Evolutionary conservation across 1,140 invertebrate species (phyloP).

Genomic region (Conus ventricosus): DNA sequence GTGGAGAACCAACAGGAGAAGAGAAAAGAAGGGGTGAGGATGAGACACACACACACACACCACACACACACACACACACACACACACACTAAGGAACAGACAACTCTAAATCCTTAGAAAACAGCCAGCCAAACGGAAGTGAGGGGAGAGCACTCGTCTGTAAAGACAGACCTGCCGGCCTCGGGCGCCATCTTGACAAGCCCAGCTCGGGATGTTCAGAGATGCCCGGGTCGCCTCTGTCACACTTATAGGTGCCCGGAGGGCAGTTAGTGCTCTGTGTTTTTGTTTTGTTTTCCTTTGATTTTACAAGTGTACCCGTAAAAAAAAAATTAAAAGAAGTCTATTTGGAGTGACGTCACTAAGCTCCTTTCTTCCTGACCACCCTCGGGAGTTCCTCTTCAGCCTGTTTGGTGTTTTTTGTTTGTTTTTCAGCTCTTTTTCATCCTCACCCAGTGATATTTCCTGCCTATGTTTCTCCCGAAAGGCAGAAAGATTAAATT

Average conservation of each 20-base stretch:
- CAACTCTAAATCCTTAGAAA: too few species aligned
- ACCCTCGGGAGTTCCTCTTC: not conserved
- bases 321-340: too few species aligned
- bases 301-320: not conserved
- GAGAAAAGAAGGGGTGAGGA: too few species aligned
- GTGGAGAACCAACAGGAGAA: too few species aligned
- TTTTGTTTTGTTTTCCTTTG: not conserved
- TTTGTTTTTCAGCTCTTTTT: not conserved
- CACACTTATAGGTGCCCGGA: not conserved
- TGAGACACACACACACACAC: too few species aligned
- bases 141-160: not conserved
- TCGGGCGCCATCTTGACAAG: not conserved
- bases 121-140: not conserved
- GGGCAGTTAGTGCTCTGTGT: conserved; percentile 5
- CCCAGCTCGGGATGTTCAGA: not conserved
- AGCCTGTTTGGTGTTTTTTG: not conserved
- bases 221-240: not conserved
- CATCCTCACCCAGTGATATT: not conserved
- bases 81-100: too few species aligned
- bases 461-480: not conserved
- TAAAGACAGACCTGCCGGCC: not conserved
- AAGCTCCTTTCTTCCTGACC: not conserved
- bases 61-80: too few species aligned
- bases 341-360: conserved; percentile 30
- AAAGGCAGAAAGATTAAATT: too few species aligned